Evolutionary conservation across 2,113 vertebrate species (phyloP), one percentile per base, ranked within the genome.

Genomic region (Hylia prasina): DNA sequence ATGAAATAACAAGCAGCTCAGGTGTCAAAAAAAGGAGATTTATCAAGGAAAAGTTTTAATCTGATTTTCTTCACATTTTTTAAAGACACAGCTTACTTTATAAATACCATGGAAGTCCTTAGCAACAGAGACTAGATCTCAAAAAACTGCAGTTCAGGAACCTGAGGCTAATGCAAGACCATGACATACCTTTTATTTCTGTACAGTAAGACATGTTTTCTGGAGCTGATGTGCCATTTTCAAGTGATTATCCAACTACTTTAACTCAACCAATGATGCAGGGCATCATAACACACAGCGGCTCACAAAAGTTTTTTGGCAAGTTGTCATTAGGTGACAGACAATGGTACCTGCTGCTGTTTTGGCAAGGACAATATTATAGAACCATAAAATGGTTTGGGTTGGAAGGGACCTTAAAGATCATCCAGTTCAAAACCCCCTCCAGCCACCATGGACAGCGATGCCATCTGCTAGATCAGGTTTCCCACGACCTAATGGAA

Each of bases 401-500:
- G 14, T 51, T 51, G 14, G 31, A 68, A 77, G 27, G 17, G 6
- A 31, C 37, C 11, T 50, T 60, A 51, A 44, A 44, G 33, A 37
- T 4, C 14, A 51, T 18, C 14, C 12, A 4, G 27, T 77, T 76
- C 0, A 0, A 86, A 87, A 15, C 2, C 11, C 6, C 10, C 14
- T 50, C 33, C 8, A 21, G 7, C 8, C 13, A 31, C 20, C 31
- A 27, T 15, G 37, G 31, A 13, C 21, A 58, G 11, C 0, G 0
- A 40, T 35, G 51, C 6, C 35, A 31, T 20, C 4, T 16, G 44
- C 35, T 44, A 42, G 22, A 37, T 58, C 61, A 51, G 17, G 14
- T 42, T 58, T 58, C 17, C 37, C 53, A 35, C 0, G 3, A 44
- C 10, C 4, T 57, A n/a, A 57, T 57, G 21, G 56, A 23, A 35